Evolutionary conservation across 2,888 invertebrate species (phyloP).

Genomic region (Eupithecia vulgata): DNA sequence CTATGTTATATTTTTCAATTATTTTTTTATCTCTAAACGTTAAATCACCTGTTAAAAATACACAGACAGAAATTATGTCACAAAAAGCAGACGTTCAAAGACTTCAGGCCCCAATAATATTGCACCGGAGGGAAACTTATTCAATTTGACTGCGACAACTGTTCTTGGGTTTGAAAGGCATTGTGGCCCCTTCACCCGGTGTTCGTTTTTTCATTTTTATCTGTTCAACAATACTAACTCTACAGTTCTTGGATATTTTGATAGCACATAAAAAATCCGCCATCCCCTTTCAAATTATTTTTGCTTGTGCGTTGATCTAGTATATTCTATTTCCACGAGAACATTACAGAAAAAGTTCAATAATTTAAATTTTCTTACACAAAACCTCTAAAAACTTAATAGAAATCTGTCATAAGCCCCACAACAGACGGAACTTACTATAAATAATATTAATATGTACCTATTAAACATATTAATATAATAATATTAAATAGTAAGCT

Average conservation of each 20-base stretch:
- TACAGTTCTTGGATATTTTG: slow-evolving; percentile 6
- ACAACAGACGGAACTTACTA: too few relatives aligned
- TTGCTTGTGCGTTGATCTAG: background rate
- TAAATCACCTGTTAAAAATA: slow-evolving; percentile 19
- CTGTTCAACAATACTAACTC: slow-evolving; percentile 71
- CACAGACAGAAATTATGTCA: slow-evolving; percentile 21
- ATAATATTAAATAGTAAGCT: too few relatives aligned
- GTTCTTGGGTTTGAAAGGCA: slow-evolving; percentile 73
- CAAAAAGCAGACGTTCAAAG: slow-evolving; percentile 18
- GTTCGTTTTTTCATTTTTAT: slow-evolving; percentile 69
- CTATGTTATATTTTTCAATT: background rate
- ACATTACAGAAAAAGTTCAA: too few relatives aligned
- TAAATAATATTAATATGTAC: too few relatives aligned
- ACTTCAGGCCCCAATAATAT: slow-evolving; percentile 56
- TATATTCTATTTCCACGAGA: background rate
- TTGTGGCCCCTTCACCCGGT: slow-evolving; percentile 65
- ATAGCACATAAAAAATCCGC: background rate
- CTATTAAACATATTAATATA: too few relatives aligned
- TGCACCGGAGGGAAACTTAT: slow-evolving; percentile 75
- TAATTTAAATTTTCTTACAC: background rate
- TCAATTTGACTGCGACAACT: slow-evolving; percentile 78
- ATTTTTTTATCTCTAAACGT: background rate
- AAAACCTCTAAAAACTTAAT: background rate
- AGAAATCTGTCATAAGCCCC: background rate
- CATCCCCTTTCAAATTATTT: background rate